phyloP scores from a whole-genome alignment of 2,113 vertebrate genomes.

The Anoplopoma fimbria region DNA sequence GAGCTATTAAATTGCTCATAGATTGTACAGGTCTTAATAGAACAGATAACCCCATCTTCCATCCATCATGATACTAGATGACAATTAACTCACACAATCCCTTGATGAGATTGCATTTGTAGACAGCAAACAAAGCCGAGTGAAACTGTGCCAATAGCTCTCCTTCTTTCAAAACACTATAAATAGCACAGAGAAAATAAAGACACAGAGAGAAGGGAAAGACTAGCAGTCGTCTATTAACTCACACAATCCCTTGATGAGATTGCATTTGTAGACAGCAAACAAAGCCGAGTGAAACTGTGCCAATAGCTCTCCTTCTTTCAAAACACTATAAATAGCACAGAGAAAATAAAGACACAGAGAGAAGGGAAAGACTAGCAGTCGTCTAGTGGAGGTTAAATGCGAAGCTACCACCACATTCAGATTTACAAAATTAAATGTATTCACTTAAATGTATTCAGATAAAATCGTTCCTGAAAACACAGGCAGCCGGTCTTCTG shows the following conservation, averaged over 20 bases:
- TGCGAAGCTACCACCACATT: background rate
- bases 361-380: too few species aligned
- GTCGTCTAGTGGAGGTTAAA: background rate
- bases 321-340: slow-evolving; percentile 5
- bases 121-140: background rate
- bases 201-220: background rate
- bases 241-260: background rate
- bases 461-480: background rate
- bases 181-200: background rate
- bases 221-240: too few species aligned
- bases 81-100: background rate
- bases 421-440: background rate
- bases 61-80: background rate
- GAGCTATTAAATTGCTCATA: background rate
- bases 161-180: background rate
- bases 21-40: background rate
- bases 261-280: background rate
- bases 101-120: background rate
- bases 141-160: background rate
- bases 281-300: background rate
- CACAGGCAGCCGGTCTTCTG: background rate
- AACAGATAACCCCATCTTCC: background rate
- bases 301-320: background rate
- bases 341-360: background rate
- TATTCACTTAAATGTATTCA: background rate